Conservation (phyloP, 2,888 invertebrate species). For the Rotaria magnacalcarata region DNA sequence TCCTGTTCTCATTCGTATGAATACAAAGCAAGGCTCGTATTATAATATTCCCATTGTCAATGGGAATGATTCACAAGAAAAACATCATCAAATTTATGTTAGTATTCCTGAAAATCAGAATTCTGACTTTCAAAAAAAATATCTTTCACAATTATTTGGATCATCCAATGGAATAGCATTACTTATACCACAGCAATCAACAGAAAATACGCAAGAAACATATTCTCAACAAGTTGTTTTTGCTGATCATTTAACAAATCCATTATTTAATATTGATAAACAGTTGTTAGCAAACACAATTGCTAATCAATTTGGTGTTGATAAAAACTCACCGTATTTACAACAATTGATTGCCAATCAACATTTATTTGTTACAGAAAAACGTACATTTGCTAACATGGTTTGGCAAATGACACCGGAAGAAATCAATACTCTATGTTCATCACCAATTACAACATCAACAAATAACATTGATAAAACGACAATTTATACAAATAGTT, state of each 20-base stretch:
- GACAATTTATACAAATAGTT: neutral
- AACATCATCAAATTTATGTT: neutral
- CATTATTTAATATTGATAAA: neutral
- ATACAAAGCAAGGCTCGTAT: neutral
- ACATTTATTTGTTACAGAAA: neutral
- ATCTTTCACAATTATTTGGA: neutral
- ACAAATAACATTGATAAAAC: neutral
- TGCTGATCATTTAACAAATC: conserved; percentile 36
- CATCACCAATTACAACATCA: neutral
- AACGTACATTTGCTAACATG: conserved; percentile 32
- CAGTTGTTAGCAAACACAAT: conserved; percentile 24
- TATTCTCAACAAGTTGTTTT: neutral
- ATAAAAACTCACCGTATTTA: neutral
- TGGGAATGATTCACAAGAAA: neutral
- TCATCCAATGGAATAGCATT: neutral
- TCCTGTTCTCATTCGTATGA: neutral
- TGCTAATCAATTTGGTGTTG: conserved; percentile 28
- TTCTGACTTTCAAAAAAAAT: neutral
- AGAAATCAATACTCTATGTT: neutral
- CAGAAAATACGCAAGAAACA: neutral
- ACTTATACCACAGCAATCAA: neutral
- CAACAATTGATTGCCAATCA: neutral
- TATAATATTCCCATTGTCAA: neutral
- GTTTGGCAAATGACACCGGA: conserved; percentile 29
- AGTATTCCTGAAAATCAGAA: neutral